phyloP scores from a whole-genome alignment of 2,797 vertebrate genomes.

The Trematomus bernacchii region DNA sequence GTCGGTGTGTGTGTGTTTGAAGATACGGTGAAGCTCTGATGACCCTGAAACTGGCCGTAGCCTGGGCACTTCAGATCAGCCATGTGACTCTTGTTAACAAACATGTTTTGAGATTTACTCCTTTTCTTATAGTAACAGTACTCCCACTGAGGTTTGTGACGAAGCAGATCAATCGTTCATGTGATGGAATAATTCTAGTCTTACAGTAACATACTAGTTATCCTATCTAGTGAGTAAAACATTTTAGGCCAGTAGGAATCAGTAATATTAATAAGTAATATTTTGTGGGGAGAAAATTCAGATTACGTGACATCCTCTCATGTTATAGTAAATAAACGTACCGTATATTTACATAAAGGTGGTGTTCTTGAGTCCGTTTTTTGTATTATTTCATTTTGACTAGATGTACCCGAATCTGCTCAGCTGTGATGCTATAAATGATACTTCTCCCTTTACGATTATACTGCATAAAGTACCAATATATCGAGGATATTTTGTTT shows the following conservation, averaged over 20 bases:
- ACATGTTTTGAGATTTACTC: neutral
- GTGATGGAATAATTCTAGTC: neutral
- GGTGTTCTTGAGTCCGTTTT: too few species aligned
- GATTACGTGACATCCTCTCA: neutral
- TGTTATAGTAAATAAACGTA: neutral
- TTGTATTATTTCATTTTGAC: neutral
- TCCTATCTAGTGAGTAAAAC: neutral
- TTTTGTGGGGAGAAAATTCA: neutral
- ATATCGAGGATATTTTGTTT: neutral
- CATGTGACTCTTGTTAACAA: neutral
- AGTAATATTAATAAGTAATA: neutral
- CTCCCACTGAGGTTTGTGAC: neutral
- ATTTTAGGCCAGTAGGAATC: neutral
- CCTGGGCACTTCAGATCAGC: neutral
- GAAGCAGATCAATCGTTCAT: neutral
- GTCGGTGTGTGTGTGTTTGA: constrained; percentile 3
- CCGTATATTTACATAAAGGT: too few species aligned
- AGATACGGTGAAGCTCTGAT: constrained; percentile 10
- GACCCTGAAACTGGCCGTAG: neutral
- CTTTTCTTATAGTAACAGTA: neutral
- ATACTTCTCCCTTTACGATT: neutral
- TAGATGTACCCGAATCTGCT: constrained; percentile 1
- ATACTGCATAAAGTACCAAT: neutral
- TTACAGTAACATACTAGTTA: neutral
- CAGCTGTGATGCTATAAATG: neutral